Percentiles rank a stretch among this genome's conserved stretches.
Conservation (phyloP, 2,797 vertebrate species). For the Neostethus bicornis region DNA sequence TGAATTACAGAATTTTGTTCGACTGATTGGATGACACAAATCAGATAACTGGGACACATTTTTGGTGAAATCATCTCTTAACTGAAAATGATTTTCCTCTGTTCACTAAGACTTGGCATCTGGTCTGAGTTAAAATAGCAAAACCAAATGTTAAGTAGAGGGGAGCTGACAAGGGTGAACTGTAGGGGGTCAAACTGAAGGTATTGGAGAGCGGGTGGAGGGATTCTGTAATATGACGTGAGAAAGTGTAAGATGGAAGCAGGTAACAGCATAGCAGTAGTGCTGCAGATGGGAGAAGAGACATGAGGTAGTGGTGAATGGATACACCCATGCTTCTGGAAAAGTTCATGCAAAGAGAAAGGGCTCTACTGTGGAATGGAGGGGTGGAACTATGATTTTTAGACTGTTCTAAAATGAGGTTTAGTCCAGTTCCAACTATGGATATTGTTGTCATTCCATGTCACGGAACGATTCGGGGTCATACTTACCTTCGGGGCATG, state of each 20-base stretch:
- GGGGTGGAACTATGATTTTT: constrained; percentile 5
- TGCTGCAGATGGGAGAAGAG: constrained; percentile 17
- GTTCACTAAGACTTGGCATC: constrained; percentile 57
- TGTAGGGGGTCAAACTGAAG: constrained; percentile 36
- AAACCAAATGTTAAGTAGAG: constrained; percentile 65
- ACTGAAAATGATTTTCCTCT: constrained; percentile 18
- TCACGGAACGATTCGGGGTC: constrained; percentile 37
- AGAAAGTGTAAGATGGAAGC: constrained; percentile 30
- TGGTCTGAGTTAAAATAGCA: constrained; percentile 70
- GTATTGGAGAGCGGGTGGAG: neutral
- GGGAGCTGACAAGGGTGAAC: constrained; percentile 41
- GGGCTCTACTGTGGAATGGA: constrained; percentile 3
- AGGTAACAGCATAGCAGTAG: constrained; percentile 28
- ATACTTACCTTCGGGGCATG: constrained; percentile 54
- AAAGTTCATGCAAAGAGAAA: constrained; percentile 56
- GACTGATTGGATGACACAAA: constrained; percentile 27
- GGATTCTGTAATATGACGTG: constrained; percentile 24
- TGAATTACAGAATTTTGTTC: constrained; percentile 1
- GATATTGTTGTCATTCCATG: constrained; percentile 14
- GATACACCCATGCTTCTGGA: constrained; percentile 29
- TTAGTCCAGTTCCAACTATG: constrained; percentile 1
- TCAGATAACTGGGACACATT: constrained; percentile 17
- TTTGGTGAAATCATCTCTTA: constrained; percentile 20
- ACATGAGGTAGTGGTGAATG: constrained; percentile 25
- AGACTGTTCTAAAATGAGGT: constrained; percentile 26